phyloP scores from a whole-genome alignment of 2,797 vertebrate species.

The Cephalopachus bancanus region DNA sequence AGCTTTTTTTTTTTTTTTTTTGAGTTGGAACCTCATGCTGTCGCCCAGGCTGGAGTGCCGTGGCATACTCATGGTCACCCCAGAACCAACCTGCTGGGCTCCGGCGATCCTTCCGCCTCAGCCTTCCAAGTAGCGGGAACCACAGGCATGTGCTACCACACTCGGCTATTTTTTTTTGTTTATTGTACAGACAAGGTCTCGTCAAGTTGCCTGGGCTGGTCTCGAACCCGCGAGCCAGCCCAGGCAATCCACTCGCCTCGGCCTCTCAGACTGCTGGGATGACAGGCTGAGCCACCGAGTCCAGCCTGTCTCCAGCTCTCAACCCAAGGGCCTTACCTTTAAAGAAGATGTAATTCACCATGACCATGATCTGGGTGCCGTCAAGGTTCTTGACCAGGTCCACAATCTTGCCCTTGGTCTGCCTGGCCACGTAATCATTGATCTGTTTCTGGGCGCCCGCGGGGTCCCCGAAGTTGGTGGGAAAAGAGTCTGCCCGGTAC shows the following conservation, averaged over 20 bases:
- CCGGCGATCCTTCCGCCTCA: neutral
- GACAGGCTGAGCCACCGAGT: neutral
- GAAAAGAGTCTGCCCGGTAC: constrained; percentile 86
- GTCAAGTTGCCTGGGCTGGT: neutral
- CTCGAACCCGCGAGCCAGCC: neutral
- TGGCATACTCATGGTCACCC: neutral
- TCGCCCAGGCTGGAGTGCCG: neutral
- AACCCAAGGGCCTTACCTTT: constrained; percentile 88
- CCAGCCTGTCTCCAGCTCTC: neutral
- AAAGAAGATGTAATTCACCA: constrained; percentile 94
- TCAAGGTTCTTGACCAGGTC: constrained; percentile 90
- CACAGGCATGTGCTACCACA: fast-evolving
- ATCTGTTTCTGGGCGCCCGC: constrained; percentile 87
- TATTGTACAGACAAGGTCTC: neutral
- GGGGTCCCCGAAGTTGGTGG: constrained; percentile 86
- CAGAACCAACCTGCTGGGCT: neutral
- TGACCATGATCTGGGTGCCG: constrained; percentile 87
- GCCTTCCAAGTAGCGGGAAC: neutral
- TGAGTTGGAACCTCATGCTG: neutral
- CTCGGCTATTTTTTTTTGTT: neutral
- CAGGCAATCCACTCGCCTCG: neutral
- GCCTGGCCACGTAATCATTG: constrained; percentile 89
- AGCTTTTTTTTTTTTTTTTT: neutral
- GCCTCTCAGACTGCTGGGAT: neutral
- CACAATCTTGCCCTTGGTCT: constrained; percentile 91